Percentiles rank a stretch among this genome's conserved stretches.
These are phyloP conservation scores for Bursaphelenchus okinawaensis DNA, from an alignment of 2,888 invertebrate genomes.

Conservation along the genomic window DNA sequence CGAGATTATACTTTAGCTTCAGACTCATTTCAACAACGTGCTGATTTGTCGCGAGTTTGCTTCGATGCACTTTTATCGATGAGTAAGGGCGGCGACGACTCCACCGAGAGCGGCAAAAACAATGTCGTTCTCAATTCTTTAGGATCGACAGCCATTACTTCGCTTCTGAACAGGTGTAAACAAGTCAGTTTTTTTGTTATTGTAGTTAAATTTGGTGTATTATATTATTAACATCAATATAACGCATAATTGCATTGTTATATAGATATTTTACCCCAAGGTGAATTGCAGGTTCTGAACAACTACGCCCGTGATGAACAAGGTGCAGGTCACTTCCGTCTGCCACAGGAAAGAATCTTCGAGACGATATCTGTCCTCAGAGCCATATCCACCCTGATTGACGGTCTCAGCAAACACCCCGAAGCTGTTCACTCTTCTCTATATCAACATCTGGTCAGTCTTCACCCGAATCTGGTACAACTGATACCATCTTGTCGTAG, in stretches of 20 bases:
- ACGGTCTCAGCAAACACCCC: conserved; percentile 38
- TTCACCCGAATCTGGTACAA: conserved; percentile 31
- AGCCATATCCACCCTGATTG: conserved; percentile 50
- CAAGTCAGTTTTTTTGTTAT: conserved; percentile 19
- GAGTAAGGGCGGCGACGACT: conserved; percentile 27
- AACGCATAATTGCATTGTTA: too few species aligned
- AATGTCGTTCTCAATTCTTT: conserved; percentile 19
- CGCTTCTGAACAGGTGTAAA: conserved; percentile 34
- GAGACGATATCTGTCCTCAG: conserved; percentile 50
- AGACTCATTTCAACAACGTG: conserved; percentile 57
- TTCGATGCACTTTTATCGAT: conserved; percentile 57
- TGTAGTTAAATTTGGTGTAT: not conserved
- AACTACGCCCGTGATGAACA: conserved; percentile 38
- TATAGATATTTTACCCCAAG: too few species aligned
- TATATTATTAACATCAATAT: too few species aligned
- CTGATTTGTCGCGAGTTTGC: conserved; percentile 57
- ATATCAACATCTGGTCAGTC: conserved; percentile 46
- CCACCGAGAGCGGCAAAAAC: conserved; percentile 28
- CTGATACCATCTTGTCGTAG: conserved; percentile 44
- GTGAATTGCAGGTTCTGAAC: conserved; percentile 32
- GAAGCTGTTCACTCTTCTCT: conserved; percentile 28
- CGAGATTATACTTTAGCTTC: conserved; percentile 44
- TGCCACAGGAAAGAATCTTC: conserved; percentile 42
- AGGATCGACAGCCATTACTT: conserved; percentile 36
- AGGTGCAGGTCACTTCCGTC: conserved; percentile 41